Conservation (phyloP, 2,113 vertebrate species). For the Alethe castanea region DNA sequence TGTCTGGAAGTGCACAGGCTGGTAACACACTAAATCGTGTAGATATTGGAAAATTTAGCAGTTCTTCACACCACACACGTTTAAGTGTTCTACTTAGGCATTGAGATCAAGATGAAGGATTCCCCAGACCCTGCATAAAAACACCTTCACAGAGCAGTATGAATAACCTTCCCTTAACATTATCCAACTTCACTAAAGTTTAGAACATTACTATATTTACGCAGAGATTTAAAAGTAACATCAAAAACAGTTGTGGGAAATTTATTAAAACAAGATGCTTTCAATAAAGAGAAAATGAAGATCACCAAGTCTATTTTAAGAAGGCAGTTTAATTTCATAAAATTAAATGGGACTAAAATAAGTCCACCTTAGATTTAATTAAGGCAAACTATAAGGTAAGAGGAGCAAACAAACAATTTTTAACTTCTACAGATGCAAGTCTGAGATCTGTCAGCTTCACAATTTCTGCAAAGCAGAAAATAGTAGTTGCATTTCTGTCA, state of each 20-base stretch:
- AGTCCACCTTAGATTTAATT: background rate
- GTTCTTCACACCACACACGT: background rate
- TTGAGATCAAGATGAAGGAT: background rate
- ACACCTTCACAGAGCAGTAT: background rate
- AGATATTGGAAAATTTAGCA: background rate
- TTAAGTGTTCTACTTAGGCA: background rate
- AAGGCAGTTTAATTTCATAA: background rate
- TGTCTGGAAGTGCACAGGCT: background rate
- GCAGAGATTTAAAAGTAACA: background rate
- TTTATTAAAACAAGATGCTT: background rate
- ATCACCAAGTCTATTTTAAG: background rate
- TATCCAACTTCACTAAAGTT: background rate
- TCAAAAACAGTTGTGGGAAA: conserved; percentile 12
- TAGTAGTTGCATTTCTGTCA: background rate
- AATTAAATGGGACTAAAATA: background rate
- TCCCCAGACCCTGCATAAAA: background rate
- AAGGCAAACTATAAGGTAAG: background rate
- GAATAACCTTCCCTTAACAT: background rate
- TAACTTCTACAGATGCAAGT: background rate
- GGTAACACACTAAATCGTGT: background rate
- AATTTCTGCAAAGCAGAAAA: background rate
- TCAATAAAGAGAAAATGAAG: background rate
- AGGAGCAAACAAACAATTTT: background rate
- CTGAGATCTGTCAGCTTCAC: background rate
- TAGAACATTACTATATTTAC: background rate